Base-by-base conservation (phyloP, 2,113 vertebrate species). In the Lathamus discolor region DNA sequence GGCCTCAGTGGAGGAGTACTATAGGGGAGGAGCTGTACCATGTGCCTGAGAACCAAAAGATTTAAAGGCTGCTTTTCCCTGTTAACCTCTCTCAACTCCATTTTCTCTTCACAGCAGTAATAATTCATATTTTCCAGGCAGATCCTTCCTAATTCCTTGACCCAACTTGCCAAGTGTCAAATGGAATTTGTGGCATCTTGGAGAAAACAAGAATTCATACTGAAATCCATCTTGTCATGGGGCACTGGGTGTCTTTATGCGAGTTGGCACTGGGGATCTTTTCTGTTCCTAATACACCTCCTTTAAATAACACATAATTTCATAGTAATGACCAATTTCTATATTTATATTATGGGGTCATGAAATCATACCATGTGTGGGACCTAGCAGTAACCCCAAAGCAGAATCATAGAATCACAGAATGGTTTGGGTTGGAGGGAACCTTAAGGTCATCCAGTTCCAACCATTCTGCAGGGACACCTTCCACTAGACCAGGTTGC, bases 1-100 rank as follows among this genome's bases (percentile, higher is more conserved):
- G 28, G 20, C 43, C 17, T 13, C 0, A 0, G 31, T 22, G 0
- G 1, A 39, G n/a, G 11, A 33, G 3, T 49, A 7, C 1, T 12
- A 13, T 4, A 9, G 19, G 16, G 37, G 27, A 82, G 57, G n/a
- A 83, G 5, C 22, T 79, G 17, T 33, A 29, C 5, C 31, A 2
- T 0, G 4, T 51, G 16, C 37, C 28, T 4, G 3, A 61, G 76
- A 77, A 51, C 35, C n/a, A 41, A 33, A 17, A 80, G 6, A 68
- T 41, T 52, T 57, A 82, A 85, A 93, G 51, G 31, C 24, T 49
- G 6, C 17, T 85, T 39, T 82, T 70, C 27, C 10, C 27, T 7
- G 3, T 70, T 72, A 16, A 13, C 27, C 43, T 83, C n/a, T 12
- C 20, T 86, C 64, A 76, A 37, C 15, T 35, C 48, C 1, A 5